Percentiles rank a stretch among this genome's conserved stretches.
These are phyloP conservation scores for Laodelphax striatellus DNA, from an alignment of 1,140 invertebrate genomes.

Conservation along the genomic window DNA sequence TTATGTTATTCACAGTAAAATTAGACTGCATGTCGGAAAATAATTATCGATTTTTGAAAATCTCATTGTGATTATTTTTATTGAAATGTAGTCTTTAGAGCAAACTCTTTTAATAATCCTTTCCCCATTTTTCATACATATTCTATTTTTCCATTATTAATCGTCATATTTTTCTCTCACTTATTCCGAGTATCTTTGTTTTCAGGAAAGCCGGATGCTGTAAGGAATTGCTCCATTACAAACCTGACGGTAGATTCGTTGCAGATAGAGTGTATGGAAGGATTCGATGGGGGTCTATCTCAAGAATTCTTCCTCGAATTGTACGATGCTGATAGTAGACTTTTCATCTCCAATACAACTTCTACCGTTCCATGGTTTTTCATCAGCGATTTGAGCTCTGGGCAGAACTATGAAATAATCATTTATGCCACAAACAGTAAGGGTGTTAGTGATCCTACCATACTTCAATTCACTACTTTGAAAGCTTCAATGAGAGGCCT, in stretches of 20 bases:
- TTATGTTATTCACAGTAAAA: too few relatives aligned
- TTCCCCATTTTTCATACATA: too few relatives aligned
- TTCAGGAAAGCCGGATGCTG: slow-evolving; percentile 43
- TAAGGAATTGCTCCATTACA: slow-evolving; percentile 50
- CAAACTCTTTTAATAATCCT: too few relatives aligned
- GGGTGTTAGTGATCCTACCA: slow-evolving; percentile 42
- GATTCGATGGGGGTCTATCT: slow-evolving; percentile 54
- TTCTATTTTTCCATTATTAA: too few relatives aligned
- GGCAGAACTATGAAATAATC: slow-evolving; percentile 50
- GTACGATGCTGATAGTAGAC: slow-evolving; percentile 39
- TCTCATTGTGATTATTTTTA: too few relatives aligned
- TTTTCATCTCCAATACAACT: slow-evolving; percentile 40
- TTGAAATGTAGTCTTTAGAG: too few relatives aligned
- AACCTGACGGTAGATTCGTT: slow-evolving; percentile 73
- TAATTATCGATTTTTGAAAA: too few relatives aligned
- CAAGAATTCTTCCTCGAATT: slow-evolving; percentile 65
- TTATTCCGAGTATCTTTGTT: not conserved
- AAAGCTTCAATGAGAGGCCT: not conserved
- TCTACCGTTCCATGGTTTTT: slow-evolving; percentile 45
- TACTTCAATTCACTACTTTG: not conserved
- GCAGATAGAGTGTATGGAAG: slow-evolving; percentile 45
- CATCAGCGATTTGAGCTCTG: slow-evolving; percentile 49
- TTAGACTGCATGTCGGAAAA: too few relatives aligned
- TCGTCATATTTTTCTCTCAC: too few relatives aligned
- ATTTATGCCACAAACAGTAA: slow-evolving; percentile 59